These are phyloP conservation scores for Gymnosoma rotundatum DNA, from an alignment of 2,888 invertebrate species.

Conservation along the genomic window DNA sequence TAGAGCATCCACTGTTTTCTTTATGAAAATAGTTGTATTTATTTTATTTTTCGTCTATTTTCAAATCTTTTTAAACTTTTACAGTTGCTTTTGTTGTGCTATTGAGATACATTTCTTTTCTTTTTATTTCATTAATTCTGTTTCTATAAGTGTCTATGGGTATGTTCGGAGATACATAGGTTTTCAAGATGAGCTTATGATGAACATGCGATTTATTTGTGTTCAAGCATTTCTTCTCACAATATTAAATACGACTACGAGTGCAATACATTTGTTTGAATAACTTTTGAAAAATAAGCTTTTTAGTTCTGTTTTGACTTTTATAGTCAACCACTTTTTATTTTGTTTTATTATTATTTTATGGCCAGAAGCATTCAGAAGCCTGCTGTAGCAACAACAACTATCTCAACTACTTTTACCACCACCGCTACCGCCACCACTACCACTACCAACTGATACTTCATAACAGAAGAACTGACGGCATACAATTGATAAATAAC, in stretches of 20 bases:
- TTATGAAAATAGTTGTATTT: background rate
- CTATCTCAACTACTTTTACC: slow-evolving; percentile 20
- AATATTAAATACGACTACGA: slow-evolving; percentile 48
- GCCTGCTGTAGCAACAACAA: slow-evolving; percentile 47
- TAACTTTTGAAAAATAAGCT: slow-evolving; percentile 25
- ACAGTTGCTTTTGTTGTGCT: slow-evolving; percentile 59
- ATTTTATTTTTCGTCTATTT: slow-evolving; percentile 8
- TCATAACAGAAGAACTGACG: slow-evolving; percentile 62
- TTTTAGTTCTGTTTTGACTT: background rate
- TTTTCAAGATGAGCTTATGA: slow-evolving; percentile 67
- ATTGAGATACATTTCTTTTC: slow-evolving; percentile 45
- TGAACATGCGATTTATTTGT: slow-evolving; percentile 72
- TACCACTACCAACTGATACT: slow-evolving; percentile 60
- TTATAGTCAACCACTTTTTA: slow-evolving; percentile 13
- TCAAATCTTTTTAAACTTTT: slow-evolving; percentile 51
- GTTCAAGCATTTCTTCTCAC: slow-evolving; percentile 64
- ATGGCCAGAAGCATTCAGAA: slow-evolving; percentile 69
- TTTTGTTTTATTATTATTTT: slow-evolving; percentile 10
- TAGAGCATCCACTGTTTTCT: slow-evolving; percentile 28
- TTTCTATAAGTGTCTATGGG: slow-evolving; percentile 13
- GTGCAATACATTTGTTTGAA: slow-evolving; percentile 40
- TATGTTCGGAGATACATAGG: background rate
- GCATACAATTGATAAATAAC: slow-evolving; percentile 67
- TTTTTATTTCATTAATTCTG: slow-evolving; percentile 57
- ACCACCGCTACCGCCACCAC: background rate